Percentiles rank a stretch among this genome's conserved stretches.
These are phyloP conservation scores for Chaitophorus viminalis DNA, from an alignment of 2,888 invertebrate genomes.

Conservation along the genomic window DNA sequence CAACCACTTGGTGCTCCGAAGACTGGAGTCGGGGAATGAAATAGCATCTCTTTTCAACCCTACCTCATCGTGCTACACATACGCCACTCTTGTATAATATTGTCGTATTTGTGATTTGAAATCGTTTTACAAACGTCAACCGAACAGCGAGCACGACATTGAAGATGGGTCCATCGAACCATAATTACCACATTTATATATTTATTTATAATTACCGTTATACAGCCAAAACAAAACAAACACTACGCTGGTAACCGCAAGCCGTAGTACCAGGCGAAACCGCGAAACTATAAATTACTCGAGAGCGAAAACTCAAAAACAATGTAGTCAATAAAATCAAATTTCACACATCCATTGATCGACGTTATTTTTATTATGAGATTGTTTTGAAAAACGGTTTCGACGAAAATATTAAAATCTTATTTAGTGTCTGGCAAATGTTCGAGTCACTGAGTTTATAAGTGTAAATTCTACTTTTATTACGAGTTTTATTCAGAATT, in stretches of 20 bases:
- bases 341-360: too few relatives aligned
- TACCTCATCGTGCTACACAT: neutral
- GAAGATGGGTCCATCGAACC: too few relatives aligned
- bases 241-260: neutral
- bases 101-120: neutral
- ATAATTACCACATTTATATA: too few relatives aligned
- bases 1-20: neutral
- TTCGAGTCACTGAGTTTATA: too few relatives aligned
- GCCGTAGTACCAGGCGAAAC: neutral
- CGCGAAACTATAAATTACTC: neutral
- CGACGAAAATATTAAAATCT: too few relatives aligned
- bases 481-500: too few relatives aligned
- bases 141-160: neutral
- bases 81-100: neutral
- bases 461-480: too few relatives aligned
- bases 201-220: neutral
- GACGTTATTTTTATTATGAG: too few relatives aligned
- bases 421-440: too few relatives aligned
- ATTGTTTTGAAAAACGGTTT: too few relatives aligned
- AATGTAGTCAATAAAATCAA: too few relatives aligned
- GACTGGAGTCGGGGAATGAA: neutral
- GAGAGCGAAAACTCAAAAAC: neutral
- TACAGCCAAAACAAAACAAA: neutral
- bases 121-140: neutral
- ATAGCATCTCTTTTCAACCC: neutral